These are phyloP conservation scores for Brachylomia viminalis DNA, from an alignment of 2,888 invertebrate species.

Conservation along the genomic window DNA sequence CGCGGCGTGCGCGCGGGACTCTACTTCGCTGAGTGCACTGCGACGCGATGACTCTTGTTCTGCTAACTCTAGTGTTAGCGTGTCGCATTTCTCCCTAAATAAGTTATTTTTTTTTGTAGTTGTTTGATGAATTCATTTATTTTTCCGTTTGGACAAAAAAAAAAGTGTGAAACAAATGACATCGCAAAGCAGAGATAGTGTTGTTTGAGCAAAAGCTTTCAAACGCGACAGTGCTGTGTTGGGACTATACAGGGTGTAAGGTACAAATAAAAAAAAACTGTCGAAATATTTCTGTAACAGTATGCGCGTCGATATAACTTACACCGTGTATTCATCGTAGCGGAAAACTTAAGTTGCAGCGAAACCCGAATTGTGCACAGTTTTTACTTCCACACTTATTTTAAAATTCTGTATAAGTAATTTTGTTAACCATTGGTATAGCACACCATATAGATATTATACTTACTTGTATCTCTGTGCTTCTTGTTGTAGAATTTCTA, in stretches of 20 bases:
- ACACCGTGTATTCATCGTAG: not conserved
- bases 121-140: not conserved
- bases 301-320: not conserved
- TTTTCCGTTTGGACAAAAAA: not conserved
- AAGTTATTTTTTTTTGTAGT: no score
- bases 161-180: not conserved
- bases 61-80: slow-evolving; percentile 95
- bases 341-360: not conserved
- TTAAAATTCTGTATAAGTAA: not conserved
- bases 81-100: slow-evolving; percentile 92
- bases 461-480: slow-evolving; percentile 94
- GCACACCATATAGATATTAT: not conserved
- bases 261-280: not conserved
- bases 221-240: not conserved
- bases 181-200: not conserved
- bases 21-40: slow-evolving; percentile 93
- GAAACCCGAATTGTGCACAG: not conserved
- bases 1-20: slow-evolving; percentile 96
- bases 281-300: not conserved
- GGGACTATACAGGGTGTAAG: not conserved
- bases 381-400: not conserved
- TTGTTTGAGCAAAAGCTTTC: not conserved
- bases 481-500: slow-evolving; percentile 94
- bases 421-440: not conserved
- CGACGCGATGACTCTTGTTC: slow-evolving; percentile 94